Conservation (phyloP, 2,888 invertebrate genomes). For the Torymus tubicola region DNA sequence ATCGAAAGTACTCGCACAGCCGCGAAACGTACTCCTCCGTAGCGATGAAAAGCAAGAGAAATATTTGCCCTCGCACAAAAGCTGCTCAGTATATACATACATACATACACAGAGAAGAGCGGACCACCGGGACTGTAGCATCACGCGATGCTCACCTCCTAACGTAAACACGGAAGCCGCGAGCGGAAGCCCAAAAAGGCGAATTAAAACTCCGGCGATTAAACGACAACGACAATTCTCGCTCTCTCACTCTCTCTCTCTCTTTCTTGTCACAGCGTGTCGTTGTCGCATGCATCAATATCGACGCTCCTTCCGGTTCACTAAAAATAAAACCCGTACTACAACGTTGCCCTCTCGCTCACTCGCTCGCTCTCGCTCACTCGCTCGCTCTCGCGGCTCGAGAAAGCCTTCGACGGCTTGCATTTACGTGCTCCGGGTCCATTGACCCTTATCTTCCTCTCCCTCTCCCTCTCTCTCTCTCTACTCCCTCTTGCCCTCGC, state of each 20-base stretch:
- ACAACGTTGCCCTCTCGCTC: not conserved
- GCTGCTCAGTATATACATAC: too few relatives aligned
- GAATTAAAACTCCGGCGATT: too few relatives aligned
- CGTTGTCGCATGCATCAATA: too few relatives aligned
- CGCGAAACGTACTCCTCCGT: too few relatives aligned
- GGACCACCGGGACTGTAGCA: too few relatives aligned
- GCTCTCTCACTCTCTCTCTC: too few relatives aligned
- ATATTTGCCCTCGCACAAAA: not conserved
- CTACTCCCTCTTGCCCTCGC: not conserved
- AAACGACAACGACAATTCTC: too few relatives aligned
- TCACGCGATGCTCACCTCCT: not conserved
- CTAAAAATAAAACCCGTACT: conserved; percentile 23
- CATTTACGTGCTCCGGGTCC: conserved; percentile 44
- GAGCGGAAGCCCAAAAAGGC: too few relatives aligned
- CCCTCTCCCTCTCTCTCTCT: conserved; percentile 8
- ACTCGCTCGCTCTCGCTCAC: too few relatives aligned
- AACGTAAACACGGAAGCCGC: not conserved
- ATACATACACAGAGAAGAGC: too few relatives aligned
- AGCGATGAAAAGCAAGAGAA: not conserved
- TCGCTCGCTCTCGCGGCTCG: not conserved
- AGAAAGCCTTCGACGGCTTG: conserved; percentile 2
- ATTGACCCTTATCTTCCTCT: conserved; percentile 39
- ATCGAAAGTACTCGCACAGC: too few relatives aligned
- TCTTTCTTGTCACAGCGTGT: too few relatives aligned
- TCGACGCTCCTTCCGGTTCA: not conserved